Percentiles rank a stretch among this genome's conserved stretches.
Conservation (phyloP, 2,888 invertebrate species). For the Phragmatobia fuliginosa region DNA sequence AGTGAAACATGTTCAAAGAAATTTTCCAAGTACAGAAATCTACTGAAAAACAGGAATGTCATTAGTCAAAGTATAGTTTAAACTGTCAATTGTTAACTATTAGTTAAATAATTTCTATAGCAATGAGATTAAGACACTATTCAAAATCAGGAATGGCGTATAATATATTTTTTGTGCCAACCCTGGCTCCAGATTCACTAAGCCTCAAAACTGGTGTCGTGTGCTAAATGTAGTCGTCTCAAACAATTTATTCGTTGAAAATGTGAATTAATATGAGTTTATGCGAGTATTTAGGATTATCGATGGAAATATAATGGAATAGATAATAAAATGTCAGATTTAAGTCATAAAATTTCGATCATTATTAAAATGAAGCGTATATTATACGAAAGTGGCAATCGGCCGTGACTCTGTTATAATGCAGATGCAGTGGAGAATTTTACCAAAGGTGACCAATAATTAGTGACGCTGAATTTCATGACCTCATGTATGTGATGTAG, state of each 20-base stretch:
- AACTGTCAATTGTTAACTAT: too few relatives aligned
- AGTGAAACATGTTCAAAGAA: neutral
- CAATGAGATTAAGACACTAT: neutral
- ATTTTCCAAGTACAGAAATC: neutral
- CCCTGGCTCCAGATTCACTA: slow-evolving; percentile 48
- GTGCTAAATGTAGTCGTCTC: slow-evolving; percentile 49
- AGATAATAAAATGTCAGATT: slow-evolving; percentile 46
- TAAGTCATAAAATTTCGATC: slow-evolving; percentile 37
- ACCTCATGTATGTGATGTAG: neutral
- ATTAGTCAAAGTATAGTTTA: too few relatives aligned
- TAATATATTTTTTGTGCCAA: slow-evolving; percentile 24
- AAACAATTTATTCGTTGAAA: slow-evolving; percentile 48
- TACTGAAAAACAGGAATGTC: neutral
- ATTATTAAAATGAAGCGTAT: slow-evolving; percentile 27
- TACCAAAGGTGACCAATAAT: neutral
- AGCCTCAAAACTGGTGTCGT: slow-evolving; percentile 45
- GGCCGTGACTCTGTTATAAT: neutral
- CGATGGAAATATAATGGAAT: slow-evolving; percentile 32
- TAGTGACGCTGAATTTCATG: neutral
- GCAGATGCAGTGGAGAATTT: neutral
- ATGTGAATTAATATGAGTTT: slow-evolving; percentile 43
- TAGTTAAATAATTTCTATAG: neutral
- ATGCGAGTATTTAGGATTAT: slow-evolving; percentile 42
- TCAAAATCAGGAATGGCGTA: neutral
- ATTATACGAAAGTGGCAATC: neutral